Conservation (phyloP, 2,888 invertebrate species). For the Chromoteleia sp. region DNA sequence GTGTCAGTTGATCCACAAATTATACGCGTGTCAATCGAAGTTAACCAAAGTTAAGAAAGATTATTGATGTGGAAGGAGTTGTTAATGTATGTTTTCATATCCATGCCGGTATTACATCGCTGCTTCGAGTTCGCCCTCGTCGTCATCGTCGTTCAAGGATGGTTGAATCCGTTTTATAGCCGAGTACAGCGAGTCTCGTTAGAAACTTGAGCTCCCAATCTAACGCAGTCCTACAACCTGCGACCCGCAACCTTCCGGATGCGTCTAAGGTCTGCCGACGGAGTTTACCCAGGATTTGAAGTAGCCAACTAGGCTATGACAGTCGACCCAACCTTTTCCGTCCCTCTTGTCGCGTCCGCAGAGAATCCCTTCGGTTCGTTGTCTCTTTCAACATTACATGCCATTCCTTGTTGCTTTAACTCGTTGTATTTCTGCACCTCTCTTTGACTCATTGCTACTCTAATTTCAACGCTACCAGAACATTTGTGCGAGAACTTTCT, state of each 20-base stretch:
- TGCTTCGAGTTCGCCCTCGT: conserved; percentile 62
- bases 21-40: conserved; percentile 70
- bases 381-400: conserved; percentile 18
- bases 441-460: conserved; percentile 38
- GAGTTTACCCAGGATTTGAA: conserved; percentile 75
- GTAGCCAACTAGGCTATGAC: conserved; percentile 75
- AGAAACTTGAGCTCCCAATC: conserved; percentile 78
- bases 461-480: conserved; percentile 55
- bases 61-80: conserved; percentile 37
- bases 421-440: conserved; percentile 17
- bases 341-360: conserved; percentile 21
- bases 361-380: conserved; percentile 29
- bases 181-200: conserved; percentile 79
- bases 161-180: conserved; percentile 79
- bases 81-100: conserved; percentile 50
- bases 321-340: conserved; percentile 48
- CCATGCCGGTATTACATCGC: conserved; percentile 79
- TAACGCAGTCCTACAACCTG: conserved; percentile 60
- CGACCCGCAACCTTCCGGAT: conserved; percentile 72
- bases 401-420: conserved; percentile 35
- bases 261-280: conserved; percentile 67
- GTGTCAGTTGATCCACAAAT: conserved; percentile 4
- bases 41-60: conserved; percentile 37
- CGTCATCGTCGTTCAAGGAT: conserved; percentile 72
- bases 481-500: conserved; percentile 47